Base-by-base conservation (phyloP, 1,140 invertebrate genomes). In the Hycleus cichorii region DNA sequence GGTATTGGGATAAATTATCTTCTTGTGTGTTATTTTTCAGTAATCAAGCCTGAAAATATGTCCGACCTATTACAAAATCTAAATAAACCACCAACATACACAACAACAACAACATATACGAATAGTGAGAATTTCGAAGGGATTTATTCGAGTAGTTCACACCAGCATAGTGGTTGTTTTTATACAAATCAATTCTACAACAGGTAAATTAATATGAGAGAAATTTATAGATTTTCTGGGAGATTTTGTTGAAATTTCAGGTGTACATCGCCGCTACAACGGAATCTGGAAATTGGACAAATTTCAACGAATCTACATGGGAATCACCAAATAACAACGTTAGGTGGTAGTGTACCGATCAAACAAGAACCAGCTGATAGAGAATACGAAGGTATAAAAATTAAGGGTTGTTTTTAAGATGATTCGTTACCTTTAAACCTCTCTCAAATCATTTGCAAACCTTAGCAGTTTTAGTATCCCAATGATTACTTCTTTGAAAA, bases 281-380 rank as follows among this genome's bases (percentile, higher is more conserved):
- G 40, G 25, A 40, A 24, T 26, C 25, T 39, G 48, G 50, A 49
- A 46, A 47, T 53, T 18, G 27, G 11, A 1, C 49, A 53, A 18
- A 12, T 53, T 42, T n/a, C 47, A 7, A 45, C 39, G 7, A 49
- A 38, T 25, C 12, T 45, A 18, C 42, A 49, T 18, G 44, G 52
- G 10, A 26, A 47, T 57, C 54, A 57, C 27, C 54, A 57, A n/a
- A 18, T 27, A 4, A 25, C 51, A 4, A 47, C 58, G 32, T 5
- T 32, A 32, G 32, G 32, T 1, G 18, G 18, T 18, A 18, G 18
- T 8, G 45, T 65, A 11, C 49, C 64, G 2, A 70, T 73, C 11
- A 74, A 74, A 54, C 66, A 70, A 51, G 72, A 74, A 65, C 72
- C 71, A 10, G 53, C 56, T n/a, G 72, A 74, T 42, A 55, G 65